phyloP scores from a whole-genome alignment of 2,797 vertebrate genomes.

The Amazonetta brasiliensis region DNA sequence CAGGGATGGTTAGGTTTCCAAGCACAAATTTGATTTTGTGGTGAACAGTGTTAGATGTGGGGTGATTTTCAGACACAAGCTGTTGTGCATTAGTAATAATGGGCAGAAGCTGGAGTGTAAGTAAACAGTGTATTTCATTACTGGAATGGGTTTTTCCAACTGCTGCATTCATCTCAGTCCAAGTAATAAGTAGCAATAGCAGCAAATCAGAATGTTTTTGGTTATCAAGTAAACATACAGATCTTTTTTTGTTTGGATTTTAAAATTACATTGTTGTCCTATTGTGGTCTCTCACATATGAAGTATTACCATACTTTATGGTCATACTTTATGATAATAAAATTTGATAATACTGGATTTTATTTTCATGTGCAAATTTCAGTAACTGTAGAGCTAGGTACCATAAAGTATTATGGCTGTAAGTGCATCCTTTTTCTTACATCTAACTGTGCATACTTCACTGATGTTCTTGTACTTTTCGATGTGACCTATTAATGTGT shows the following conservation, averaged over 20 bases:
- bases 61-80: background rate
- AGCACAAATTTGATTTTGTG: background rate
- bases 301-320: background rate
- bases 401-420: background rate
- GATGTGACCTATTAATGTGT: background rate
- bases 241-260: background rate
- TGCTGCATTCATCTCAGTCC: background rate
- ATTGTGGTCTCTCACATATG: background rate
- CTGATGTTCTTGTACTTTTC: background rate
- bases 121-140: background rate
- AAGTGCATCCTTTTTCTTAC: background rate
- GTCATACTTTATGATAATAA: background rate
- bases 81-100: background rate
- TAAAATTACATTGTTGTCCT: background rate
- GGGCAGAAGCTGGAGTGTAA: background rate
- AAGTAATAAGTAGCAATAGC: background rate
- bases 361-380: background rate
- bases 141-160: background rate
- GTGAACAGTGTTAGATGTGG: background rate
- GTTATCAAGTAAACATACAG: background rate
- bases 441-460: background rate
- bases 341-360: background rate
- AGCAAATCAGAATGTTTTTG: background rate
- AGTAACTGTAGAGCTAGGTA: background rate
- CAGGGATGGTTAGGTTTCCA: fast-evolving